phyloP scores from a whole-genome alignment of 2,888 invertebrate genomes.

The Scaptomyza reducta region DNA sequence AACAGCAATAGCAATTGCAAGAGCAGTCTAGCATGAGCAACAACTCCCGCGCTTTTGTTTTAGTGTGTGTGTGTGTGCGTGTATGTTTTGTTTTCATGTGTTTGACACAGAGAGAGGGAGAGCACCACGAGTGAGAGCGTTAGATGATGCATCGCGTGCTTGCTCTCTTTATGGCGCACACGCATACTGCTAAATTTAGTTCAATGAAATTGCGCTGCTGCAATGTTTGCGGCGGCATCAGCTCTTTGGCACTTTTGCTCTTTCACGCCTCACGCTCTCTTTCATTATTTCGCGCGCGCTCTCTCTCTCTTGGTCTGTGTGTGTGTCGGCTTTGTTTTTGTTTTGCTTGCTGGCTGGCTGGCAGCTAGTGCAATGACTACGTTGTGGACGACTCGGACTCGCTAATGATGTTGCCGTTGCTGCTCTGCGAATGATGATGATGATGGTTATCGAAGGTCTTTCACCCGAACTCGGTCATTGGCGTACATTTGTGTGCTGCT shows the following conservation, averaged over 20 bases:
- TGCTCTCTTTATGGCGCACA: constrained; percentile 39
- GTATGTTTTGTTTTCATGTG: constrained; percentile 13
- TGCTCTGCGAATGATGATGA: constrained; percentile 80
- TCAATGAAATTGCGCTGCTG: constrained; percentile 66
- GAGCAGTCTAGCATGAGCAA: constrained; percentile 46
- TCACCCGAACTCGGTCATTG: constrained; percentile 85
- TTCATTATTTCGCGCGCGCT: constrained; percentile 3
- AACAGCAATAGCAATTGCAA: constrained; percentile 26
- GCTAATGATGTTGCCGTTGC: constrained; percentile 72
- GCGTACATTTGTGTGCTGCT: constrained; percentile 84
- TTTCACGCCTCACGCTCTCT: constrained; percentile 30
- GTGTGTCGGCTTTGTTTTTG: constrained; percentile 63
- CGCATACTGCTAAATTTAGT: constrained; percentile 67
- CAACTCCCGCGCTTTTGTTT: constrained; percentile 75
- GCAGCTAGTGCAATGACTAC: constrained; percentile 71
- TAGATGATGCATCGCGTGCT: constrained; percentile 39
- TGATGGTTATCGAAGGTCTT: constrained; percentile 85
- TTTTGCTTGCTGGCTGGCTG: constrained; percentile 56
- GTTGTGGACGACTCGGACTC: constrained; percentile 57
- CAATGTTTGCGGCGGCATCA: constrained; percentile 12
- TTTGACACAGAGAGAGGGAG: constrained; percentile 7
- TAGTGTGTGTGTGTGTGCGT: constrained; percentile 28
- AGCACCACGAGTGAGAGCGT: constrained; percentile 3
- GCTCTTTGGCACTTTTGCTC: constrained; percentile 53
- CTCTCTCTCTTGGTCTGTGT: constrained; percentile 9